Conservation (phyloP, 2,888 invertebrate species). For the Sesia apiformis region DNA sequence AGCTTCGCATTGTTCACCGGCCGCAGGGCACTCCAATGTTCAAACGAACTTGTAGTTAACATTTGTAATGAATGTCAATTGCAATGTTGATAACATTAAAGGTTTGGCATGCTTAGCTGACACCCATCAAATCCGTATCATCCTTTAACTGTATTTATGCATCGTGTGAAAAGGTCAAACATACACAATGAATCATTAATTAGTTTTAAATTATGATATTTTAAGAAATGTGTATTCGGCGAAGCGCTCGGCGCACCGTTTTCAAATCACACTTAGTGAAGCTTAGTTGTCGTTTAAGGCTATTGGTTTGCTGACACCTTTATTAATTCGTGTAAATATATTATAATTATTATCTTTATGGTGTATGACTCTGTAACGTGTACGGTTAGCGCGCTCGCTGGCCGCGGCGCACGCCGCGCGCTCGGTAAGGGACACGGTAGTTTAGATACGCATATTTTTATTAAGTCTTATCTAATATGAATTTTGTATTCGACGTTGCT, state of each 20-base stretch:
- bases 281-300: constrained; percentile 68
- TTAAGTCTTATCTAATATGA: constrained; percentile 70
- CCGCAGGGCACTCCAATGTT: constrained; percentile 5
- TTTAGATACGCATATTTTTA: constrained; percentile 73
- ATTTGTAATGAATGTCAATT: too few relatives aligned
- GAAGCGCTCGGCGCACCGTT: constrained; percentile 49
- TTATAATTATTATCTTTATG: constrained; percentile 65
- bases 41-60: not conserved
- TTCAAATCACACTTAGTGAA: constrained; percentile 71
- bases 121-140: too few relatives aligned
- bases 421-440: constrained; percentile 48
- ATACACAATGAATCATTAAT: constrained; percentile 20
- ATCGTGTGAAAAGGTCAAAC: not conserved
- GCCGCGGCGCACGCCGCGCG: constrained; percentile 15
- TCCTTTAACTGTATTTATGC: too few relatives aligned
- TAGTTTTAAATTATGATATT: constrained; percentile 67
- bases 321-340: constrained; percentile 72
- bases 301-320: constrained; percentile 67
- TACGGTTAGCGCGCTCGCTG: constrained; percentile 19
- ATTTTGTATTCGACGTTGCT: constrained; percentile 74
- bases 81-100: too few relatives aligned
- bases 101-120: too few relatives aligned
- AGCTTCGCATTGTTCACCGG: constrained; percentile 7
- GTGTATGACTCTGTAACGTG: constrained; percentile 53
- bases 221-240: constrained; percentile 31